Evolutionary conservation across 2,888 invertebrate species (phyloP), one percentile per base, ranked within the genome.

Genomic region (Plemyria rubiginata): DNA sequence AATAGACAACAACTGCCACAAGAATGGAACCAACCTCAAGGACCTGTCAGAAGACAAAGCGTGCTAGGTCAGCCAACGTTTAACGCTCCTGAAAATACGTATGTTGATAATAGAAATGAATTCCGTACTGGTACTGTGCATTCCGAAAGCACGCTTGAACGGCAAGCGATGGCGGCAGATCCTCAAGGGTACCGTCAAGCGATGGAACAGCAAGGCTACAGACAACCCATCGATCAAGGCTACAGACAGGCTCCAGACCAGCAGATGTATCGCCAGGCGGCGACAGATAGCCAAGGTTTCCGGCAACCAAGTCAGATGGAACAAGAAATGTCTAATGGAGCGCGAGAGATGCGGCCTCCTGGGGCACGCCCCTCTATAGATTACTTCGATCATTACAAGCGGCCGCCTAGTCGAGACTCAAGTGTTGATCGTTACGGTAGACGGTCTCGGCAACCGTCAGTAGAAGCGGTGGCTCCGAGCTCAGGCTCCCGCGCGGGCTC

Each of bases 341-440:
- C 82, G 13, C 81, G 87, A 12, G 94, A 93, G 65, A 91, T 87
- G 70, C 80, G 86, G 43, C 77, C 79, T 38, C 75, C 80, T 22
- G 86, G 86, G n/a, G 74, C 82, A 1, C 81, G 92, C 12, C 88
- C 96, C 11, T 96, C 97, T 74, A 97, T 97, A 80, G 98, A 98
- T 86, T 97, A 97, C 80, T 97, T 98, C 83, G 98, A 98, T 87
- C 98, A 99, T 83, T 99, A 99, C 87, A 97, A 97, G 87, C 94
- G 97, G 83, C 97, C 98, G 56, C 97, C 97, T 0, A 97, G 97
- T 90, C 94, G 97, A 81, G 97, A 97, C 83, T 95, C 96, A 65
- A 97, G 97, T 73, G 96, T 97, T 50, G 97, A 97, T 90, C 94
- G 96, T 66, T 97, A 96, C 80, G 95, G 96, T 5, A 93, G 96